A percentile compares a stretch with the other conserved stretches of the same genome.
phyloP scores from a whole-genome alignment of 1,140 invertebrate species.

The Chironomus striatipennis region DNA sequence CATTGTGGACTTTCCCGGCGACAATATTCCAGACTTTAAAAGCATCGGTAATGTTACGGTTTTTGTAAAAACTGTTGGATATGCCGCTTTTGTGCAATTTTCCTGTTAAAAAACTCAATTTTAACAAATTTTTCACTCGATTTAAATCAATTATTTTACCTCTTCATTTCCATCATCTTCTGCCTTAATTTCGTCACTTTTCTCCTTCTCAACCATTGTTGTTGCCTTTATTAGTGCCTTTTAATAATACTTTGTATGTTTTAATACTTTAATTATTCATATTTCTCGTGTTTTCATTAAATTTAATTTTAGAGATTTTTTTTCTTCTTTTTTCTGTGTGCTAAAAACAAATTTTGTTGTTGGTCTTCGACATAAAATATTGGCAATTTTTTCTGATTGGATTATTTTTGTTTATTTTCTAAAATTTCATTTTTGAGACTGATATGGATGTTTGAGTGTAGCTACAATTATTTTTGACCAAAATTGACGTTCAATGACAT shows the following conservation, averaged over 20 bases:
- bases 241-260: neutral
- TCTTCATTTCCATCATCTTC: constrained; percentile 20
- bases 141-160: neutral
- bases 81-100: neutral
- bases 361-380: no score
- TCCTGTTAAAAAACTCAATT: neutral
- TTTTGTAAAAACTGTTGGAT: constrained; percentile 48
- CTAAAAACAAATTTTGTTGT: no score
- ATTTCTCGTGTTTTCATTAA: neutral
- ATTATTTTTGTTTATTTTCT: no score
- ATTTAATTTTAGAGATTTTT: no score
- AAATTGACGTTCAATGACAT: no score
- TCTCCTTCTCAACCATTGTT: neutral
- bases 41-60: constrained; percentile 78
- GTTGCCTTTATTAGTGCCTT: neutral
- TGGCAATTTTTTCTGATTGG: no score
- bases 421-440: no score
- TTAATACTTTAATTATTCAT: neutral
- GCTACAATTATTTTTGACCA: no score
- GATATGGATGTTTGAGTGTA: no score
- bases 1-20: constrained; percentile 70
- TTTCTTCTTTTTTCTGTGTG: no score
- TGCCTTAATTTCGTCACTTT: neutral
- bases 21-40: constrained; percentile 68
- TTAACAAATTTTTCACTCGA: neutral